A percentile compares a stretch with the other conserved stretches of the same genome.
Evolutionary conservation across 1,140 invertebrate genomes (phyloP).

Genomic region (Anastrepha ludens): DNA sequence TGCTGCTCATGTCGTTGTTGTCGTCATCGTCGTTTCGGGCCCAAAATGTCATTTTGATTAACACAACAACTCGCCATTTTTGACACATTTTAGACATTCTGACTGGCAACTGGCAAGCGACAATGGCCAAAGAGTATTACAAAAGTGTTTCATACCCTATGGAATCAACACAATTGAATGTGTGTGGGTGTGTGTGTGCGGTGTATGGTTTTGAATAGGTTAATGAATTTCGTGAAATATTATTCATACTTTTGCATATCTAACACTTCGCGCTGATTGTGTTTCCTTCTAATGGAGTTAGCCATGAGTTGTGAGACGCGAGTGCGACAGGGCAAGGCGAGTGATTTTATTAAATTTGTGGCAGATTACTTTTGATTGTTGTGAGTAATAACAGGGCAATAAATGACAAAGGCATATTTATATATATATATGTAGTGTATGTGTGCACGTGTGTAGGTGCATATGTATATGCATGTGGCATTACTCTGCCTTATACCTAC

Average conservation of each 20-base stretch:
- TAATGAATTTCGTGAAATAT: constrained; percentile 27
- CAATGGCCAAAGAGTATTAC: background rate
- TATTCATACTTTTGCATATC: constrained; percentile 45
- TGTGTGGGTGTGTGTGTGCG: background rate
- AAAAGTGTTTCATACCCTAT: constrained; percentile 3
- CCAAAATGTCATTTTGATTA: constrained; percentile 50
- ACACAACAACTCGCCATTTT: constrained; percentile 30
- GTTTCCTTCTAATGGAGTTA: background rate
- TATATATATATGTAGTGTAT: background rate
- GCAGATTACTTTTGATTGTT: constrained; percentile 32
- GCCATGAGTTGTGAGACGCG: background rate
- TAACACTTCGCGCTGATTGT: constrained; percentile 40
- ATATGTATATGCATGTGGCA: too few species aligned
- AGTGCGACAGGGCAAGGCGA: background rate
- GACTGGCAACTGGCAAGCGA: constrained; percentile 33
- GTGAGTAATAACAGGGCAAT: constrained; percentile 21
- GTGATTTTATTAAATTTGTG: constrained; percentile 35
- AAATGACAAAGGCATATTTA: background rate
- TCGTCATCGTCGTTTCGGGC: constrained; percentile 12
- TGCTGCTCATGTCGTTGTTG: background rate
- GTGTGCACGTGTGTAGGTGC: too few species aligned
- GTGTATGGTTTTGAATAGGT: background rate
- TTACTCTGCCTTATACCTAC: background rate
- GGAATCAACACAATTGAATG: constrained; percentile 8
- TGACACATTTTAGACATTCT: constrained; percentile 40